phyloP scores from a whole-genome alignment of 1,140 invertebrate species.

The Drosophila repletoides region DNA sequence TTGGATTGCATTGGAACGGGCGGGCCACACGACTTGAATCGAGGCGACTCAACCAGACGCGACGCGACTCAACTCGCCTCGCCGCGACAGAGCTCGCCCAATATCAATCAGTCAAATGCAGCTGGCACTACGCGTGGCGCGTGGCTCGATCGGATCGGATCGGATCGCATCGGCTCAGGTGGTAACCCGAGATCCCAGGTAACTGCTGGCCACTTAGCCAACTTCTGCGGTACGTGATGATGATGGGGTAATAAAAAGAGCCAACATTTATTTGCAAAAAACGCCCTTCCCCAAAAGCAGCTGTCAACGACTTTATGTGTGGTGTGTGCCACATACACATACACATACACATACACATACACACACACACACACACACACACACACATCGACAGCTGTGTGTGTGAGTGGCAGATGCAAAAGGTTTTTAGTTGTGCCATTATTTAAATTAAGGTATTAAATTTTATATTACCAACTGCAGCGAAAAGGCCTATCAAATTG shows the following conservation, averaged over 20 bases:
- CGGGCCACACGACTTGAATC: too few species aligned
- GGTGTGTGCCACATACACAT: too few species aligned
- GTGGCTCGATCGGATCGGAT: conserved; percentile 25
- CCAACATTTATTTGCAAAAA: conserved; percentile 37
- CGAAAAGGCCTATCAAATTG: conserved; percentile 2
- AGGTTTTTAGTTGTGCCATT: conserved; percentile 22
- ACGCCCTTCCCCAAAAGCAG: conserved; percentile 43
- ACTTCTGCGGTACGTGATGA: conserved; percentile 62
- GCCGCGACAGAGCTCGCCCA: conserved; percentile 57
- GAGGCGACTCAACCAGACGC: too few species aligned
- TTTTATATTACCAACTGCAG: conserved; percentile 7
- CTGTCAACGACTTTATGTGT: conserved; percentile 48
- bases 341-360: too few species aligned
- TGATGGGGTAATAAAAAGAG: conserved; percentile 72
- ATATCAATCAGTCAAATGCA: conserved; percentile 67
- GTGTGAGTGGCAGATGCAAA: conserved; percentile 40
- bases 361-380: too few species aligned
- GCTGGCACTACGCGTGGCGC: conserved; percentile 37
- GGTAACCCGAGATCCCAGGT: conserved; percentile 51
- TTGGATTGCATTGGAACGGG: conserved; percentile 4
- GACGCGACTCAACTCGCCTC: too few species aligned
- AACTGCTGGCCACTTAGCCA: conserved; percentile 31
- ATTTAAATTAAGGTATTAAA: conserved; percentile 21
- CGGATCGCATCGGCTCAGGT: conserved; percentile 30
- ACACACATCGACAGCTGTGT: too few species aligned